phyloP scores from a whole-genome alignment of 2,888 invertebrate genomes.

The Craniophora ligustri region DNA sequence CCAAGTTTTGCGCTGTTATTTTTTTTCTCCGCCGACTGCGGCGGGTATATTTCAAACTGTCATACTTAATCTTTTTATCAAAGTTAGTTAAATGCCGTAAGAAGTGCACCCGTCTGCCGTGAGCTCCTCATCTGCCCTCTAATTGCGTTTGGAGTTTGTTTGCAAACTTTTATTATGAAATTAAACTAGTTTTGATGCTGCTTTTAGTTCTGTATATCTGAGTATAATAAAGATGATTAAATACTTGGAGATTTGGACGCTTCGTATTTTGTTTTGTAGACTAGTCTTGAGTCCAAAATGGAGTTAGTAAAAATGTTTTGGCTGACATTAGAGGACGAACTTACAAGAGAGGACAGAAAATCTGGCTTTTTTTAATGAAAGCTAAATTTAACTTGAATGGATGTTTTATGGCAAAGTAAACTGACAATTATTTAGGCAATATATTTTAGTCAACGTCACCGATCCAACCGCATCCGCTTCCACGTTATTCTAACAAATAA shows the following conservation, averaged over 20 bases:
- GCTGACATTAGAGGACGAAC: constrained; percentile 13
- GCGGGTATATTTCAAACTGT: constrained; percentile 88
- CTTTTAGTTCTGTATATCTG: constrained; percentile 45
- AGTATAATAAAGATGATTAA: constrained; percentile 48
- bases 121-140: constrained; percentile 79
- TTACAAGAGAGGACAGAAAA: no score
- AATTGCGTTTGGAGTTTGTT: constrained; percentile 81
- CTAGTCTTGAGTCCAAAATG: constrained; percentile 10
- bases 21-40: constrained; percentile 81
- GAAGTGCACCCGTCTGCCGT: constrained; percentile 84
- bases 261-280: constrained; percentile 27
- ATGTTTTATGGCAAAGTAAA: neutral
- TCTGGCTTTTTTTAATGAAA: neutral
- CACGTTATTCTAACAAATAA: constrained; percentile 36
- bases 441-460: constrained; percentile 26
- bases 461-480: constrained; percentile 9
- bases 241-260: constrained; percentile 35
- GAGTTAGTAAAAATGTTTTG: constrained; percentile 2
- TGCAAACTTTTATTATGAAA: constrained; percentile 69
- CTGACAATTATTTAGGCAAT: constrained; percentile 19
- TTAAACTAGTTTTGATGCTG: constrained; percentile 68
- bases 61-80: constrained; percentile 89
- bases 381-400: neutral
- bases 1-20: constrained; percentile 82
- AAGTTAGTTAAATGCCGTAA: constrained; percentile 86